A percentile compares a stretch with the other conserved stretches of the same genome.
Conservation (phyloP, 2,797 vertebrate species). For the Tragelaphus oryx region DNA sequence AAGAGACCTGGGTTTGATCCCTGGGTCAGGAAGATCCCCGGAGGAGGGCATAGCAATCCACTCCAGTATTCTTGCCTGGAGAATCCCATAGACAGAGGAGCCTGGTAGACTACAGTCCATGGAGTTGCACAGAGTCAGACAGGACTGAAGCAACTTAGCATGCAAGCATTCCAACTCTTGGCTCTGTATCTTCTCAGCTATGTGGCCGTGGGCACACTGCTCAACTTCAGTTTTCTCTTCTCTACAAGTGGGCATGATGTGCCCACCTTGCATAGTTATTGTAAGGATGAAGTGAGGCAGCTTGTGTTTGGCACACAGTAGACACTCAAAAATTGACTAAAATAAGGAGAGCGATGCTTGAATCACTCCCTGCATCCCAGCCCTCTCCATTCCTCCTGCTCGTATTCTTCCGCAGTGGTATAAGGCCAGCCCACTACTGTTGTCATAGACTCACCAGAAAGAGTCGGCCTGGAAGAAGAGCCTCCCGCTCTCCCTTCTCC, state of each 20-base stretch:
- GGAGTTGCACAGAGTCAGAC: background rate
- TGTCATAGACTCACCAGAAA: background rate
- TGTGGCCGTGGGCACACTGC: background rate
- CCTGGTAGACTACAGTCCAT: background rate
- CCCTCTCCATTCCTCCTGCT: background rate
- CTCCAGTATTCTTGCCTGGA: background rate
- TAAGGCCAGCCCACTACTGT: background rate
- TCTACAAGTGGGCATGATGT: background rate
- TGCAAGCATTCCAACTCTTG: background rate
- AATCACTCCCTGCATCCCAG: too few relatives aligned
- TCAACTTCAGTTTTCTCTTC: background rate
- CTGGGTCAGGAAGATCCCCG: background rate
- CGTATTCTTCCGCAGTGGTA: background rate
- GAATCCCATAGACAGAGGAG: background rate
- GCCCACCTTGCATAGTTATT: background rate
- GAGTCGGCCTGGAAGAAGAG: too few relatives aligned
- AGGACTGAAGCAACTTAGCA: background rate
- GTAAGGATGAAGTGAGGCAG: background rate
- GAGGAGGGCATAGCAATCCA: background rate
- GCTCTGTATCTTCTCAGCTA: background rate
- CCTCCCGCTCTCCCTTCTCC: background rate
- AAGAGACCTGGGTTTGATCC: background rate
- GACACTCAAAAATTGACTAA: background rate
- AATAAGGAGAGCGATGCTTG: background rate
- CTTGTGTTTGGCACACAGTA: background rate